Percentiles rank a stretch among this genome's conserved stretches.
Evolutionary conservation across 2,888 invertebrate species (phyloP).

Genomic region (Caenorhabditis japonica): DNA sequence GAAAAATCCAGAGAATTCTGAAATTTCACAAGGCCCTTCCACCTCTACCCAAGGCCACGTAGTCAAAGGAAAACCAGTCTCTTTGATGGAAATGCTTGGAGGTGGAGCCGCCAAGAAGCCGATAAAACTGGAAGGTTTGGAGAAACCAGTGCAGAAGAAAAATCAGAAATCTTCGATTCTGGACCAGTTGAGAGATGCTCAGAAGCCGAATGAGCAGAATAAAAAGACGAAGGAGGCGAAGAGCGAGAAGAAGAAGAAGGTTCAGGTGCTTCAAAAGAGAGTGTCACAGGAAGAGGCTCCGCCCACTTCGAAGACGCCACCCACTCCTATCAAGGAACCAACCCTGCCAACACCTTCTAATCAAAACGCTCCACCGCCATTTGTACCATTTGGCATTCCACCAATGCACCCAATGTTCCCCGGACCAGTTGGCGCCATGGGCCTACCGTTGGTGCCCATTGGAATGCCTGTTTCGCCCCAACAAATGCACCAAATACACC

Average conservation of each 20-base stretch:
- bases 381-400: background rate
- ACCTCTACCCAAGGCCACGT: background rate
- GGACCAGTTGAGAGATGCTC: background rate
- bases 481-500: background rate
- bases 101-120: background rate
- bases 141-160: conserved; percentile 3
- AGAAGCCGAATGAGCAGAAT: conserved; percentile 7
- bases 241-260: background rate
- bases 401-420: conserved; percentile 5
- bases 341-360: background rate
- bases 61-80: conserved; percentile 14
- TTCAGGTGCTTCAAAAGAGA: conserved; percentile 11
- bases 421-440: background rate
- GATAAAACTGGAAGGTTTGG: background rate
- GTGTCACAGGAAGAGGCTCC: background rate
- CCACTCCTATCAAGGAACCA: background rate
- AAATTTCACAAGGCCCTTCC: background rate
- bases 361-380: background rate
- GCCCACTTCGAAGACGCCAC: background rate
- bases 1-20: background rate
- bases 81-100: conserved; percentile 29
- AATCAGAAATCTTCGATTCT: conserved; percentile 12
- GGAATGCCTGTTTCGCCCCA: no score
- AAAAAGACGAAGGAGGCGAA: conserved; percentile 12
- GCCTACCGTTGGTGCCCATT: conserved; percentile 3